Percentiles rank a stretch among this genome's conserved stretches.
Conservation (phyloP, 2,113 vertebrate genomes). For the Hippocampus zosterae region DNA sequence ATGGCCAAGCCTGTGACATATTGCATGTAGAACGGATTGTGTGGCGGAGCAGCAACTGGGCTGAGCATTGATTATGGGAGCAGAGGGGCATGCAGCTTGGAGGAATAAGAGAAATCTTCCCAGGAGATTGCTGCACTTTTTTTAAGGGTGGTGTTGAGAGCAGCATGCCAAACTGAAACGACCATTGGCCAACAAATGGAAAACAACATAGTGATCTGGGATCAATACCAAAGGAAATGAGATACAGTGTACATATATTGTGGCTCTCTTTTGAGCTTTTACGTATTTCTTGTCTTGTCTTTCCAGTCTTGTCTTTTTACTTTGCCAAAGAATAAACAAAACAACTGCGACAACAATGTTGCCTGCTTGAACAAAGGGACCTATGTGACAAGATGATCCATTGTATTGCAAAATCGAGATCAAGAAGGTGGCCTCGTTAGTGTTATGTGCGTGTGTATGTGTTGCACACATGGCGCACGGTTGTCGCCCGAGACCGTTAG, state of each 20-base stretch:
- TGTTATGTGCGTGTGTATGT: too few species aligned
- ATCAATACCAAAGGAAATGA: constrained; percentile 66
- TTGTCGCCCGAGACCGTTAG: too few species aligned
- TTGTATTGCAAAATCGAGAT: too few species aligned
- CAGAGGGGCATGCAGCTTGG: constrained; percentile 54
- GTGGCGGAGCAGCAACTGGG: constrained; percentile 58
- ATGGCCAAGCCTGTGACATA: constrained; percentile 8
- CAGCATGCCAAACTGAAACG: constrained; percentile 67
- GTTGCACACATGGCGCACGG: too few species aligned
- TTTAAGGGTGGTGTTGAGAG: constrained; percentile 45
- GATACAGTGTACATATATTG: neutral
- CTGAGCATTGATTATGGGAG: constrained; percentile 64
- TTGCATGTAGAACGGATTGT: constrained; percentile 53
- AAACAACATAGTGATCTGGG: constrained; percentile 70
- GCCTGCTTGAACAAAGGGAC: too few species aligned
- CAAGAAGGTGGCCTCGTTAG: too few species aligned
- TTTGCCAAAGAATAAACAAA: too few species aligned
- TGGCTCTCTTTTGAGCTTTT: neutral
- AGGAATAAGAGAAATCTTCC: constrained; percentile 50
- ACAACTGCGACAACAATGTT: too few species aligned
- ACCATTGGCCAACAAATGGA: constrained; percentile 72
- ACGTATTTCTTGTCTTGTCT: constrained; percentile 18
- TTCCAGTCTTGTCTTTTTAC: neutral
- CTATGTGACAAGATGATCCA: too few species aligned
- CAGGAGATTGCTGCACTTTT: constrained; percentile 60